Evolutionary conservation across 1,140 invertebrate species (phyloP).

Genomic region (Formica selysi): DNA sequence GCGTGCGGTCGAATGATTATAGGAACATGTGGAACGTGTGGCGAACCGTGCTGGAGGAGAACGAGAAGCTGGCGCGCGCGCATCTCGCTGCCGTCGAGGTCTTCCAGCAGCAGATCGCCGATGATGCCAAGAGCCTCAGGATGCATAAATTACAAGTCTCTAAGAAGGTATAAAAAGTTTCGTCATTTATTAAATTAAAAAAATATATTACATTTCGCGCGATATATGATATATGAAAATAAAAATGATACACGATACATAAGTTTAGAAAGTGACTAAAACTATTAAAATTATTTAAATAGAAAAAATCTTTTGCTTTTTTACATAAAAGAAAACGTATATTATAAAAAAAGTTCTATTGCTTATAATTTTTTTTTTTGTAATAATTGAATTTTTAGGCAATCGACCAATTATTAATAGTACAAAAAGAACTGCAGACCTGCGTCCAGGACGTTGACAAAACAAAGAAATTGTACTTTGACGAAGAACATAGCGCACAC

Average conservation of each 20-base stretch:
- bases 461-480: slow-evolving; percentile 97
- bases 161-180: slow-evolving; percentile 91
- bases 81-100: slow-evolving; percentile 96
- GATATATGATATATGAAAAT: background rate
- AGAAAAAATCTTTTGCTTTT: background rate
- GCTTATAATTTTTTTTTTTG: slow-evolving; percentile 5
- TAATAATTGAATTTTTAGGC: slow-evolving; percentile 87
- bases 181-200: background rate
- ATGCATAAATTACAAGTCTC: slow-evolving; percentile 94
- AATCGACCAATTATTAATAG: slow-evolving; percentile 93
- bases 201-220: background rate
- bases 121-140: slow-evolving; percentile 95
- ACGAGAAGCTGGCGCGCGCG: slow-evolving; percentile 96
- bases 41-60: slow-evolving; percentile 97
- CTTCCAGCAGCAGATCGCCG: slow-evolving; percentile 97
- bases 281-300: background rate
- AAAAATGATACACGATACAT: background rate
- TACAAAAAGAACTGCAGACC: slow-evolving; percentile 96
- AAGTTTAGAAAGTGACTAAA: background rate
- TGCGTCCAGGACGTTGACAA: slow-evolving; percentile 97
- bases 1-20: slow-evolving; percentile 69
- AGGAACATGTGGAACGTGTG: slow-evolving; percentile 99
- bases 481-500: slow-evolving; percentile 97
- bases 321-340: background rate
- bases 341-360: background rate